Evolutionary conservation across 1,140 invertebrate species (phyloP).

Genomic region (Diabrotica undecimpunctata): DNA sequence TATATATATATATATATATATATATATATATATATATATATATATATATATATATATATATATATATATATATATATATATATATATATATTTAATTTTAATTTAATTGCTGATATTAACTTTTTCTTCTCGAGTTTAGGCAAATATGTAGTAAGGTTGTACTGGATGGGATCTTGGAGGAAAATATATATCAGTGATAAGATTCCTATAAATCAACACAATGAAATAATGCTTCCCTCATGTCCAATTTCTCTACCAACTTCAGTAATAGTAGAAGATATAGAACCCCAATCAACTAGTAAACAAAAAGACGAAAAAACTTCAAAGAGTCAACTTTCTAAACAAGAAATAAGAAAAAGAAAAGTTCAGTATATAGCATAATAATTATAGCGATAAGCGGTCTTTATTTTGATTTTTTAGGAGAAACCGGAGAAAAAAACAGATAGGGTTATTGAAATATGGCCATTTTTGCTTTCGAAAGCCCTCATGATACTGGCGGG

Average conservation of each 20-base stretch:
- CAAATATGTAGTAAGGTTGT: slow-evolving; percentile 41
- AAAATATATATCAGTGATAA: slow-evolving; percentile 40
- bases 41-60: no score
- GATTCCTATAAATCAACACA: slow-evolving; percentile 34
- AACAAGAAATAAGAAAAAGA: neutral
- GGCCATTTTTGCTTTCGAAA: slow-evolving; percentile 42
- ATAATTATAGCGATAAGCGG: neutral
- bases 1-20: no score
- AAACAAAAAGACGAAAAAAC: slow-evolving; percentile 15
- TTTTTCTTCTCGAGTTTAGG: slow-evolving; percentile 22
- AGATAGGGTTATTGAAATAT: slow-evolving; percentile 27
- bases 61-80: no score
- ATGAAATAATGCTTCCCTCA: slow-evolving; percentile 34
- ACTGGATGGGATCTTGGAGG: slow-evolving; percentile 42
- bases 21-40: no score
- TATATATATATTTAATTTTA: no score
- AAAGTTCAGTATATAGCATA: neutral
- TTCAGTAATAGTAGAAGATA: neutral
- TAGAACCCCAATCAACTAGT: neutral
- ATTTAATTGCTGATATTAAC: no score
- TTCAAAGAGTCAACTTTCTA: neutral
- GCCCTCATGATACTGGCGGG: slow-evolving; percentile 41
- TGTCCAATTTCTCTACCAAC: neutral
- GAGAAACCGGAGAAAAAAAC: neutral
- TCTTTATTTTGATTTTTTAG: neutral